phyloP scores from a whole-genome alignment of 1,140 invertebrate genomes.

The Coptotermes formosanus region DNA sequence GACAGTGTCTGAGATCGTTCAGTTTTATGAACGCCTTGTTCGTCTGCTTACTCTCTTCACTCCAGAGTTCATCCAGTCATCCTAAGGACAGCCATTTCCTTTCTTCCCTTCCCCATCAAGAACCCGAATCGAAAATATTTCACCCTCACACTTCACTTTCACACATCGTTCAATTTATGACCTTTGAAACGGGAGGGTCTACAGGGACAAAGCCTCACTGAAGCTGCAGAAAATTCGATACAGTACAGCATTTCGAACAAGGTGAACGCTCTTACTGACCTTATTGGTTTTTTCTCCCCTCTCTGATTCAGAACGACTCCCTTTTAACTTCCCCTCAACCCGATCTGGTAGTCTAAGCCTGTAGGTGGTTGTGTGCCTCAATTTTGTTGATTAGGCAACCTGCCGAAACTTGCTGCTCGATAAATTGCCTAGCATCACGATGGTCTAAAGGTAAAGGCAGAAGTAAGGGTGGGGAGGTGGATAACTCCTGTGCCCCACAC shows the following conservation, averaged over 20 bases:
- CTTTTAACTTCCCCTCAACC: not conserved
- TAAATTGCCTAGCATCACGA: slow-evolving; percentile 6
- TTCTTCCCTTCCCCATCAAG: not conserved
- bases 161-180: slow-evolving; percentile 4
- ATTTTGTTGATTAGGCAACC: slow-evolving; percentile 12
- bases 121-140: not conserved
- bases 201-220: not conserved
- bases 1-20: too few species aligned
- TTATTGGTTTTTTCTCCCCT: not conserved
- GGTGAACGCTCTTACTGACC: not conserved
- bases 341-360: not conserved
- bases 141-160: not conserved
- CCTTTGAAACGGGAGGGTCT: not conserved
- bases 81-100: not conserved
- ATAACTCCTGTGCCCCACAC: not conserved
- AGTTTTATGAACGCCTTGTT: too few species aligned
- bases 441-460: not conserved
- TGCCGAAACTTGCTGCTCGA: not conserved
- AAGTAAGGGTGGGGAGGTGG: not conserved
- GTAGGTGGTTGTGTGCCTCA: not conserved
- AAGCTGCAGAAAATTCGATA: slow-evolving; percentile 12
- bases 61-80: too few species aligned
- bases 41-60: too few species aligned
- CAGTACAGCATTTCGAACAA: not conserved
- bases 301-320: not conserved